Evolutionary conservation across 2,888 invertebrate species (phyloP), one percentile per base, ranked within the genome.

Genomic region (Pachycephus smyrnensis): DNA sequence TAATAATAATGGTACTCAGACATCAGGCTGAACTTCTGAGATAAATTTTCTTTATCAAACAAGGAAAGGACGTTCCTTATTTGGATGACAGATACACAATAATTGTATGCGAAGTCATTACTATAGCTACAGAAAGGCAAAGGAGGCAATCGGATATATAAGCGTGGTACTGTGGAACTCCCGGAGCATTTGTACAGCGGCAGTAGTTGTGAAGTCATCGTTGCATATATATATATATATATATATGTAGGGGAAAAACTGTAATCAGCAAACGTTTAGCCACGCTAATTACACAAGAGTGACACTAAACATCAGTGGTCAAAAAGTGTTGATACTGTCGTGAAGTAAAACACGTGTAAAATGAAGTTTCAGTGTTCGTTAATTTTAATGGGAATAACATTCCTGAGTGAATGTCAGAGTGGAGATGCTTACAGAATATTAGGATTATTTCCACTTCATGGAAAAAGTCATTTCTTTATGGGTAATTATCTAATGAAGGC

Each of bases 401-500:
- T 55, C 9, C 6, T 55, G 15, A 55, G 23, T 0, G 55, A 55
- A 23, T 55, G 81, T 77, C 91, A 91, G 1, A 93, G 92, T 0
- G 89, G 88, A 32, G 88, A 91, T 6, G 86, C 85, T 0, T 89
- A 92, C 0, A 90, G 90, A 78, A 93, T 94, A 79, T 87, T 94
- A 11, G 93, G 92, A 0, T 37, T 93, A 0, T 93, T 92, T 77
- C 91, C 92, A 0, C 88, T 93, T 78, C 91, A 92, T 11, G 92
- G 92, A 0, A 92, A 89, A 77, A 93, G 93, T 75, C 93, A 94
- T 79, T 93, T 90, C 76, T 88, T 92, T 79, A 92, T 93, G 90
- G 89, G 89, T 69, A 91, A 90, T 68, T 86, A 91, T 0, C 77
- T 94, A 55, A 90, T 93, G 76, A 90, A 90, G 69, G 92, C 90